Evolutionary conservation across 1,140 invertebrate species (phyloP).

Genomic region (Sarcophaga bullata): DNA sequence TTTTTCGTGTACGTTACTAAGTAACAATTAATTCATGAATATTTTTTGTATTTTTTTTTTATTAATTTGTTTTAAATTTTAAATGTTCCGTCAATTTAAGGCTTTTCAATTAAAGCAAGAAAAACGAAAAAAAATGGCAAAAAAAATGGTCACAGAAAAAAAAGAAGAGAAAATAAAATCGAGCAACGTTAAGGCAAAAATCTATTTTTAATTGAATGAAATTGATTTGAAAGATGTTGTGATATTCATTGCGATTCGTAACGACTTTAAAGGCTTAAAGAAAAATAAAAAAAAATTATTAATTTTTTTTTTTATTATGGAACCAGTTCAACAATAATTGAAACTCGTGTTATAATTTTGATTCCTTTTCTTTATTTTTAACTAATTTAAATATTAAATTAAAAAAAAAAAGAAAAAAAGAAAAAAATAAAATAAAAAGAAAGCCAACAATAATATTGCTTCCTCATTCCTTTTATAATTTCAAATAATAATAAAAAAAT

Average conservation of each 20-base stretch:
- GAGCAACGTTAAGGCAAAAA: background rate
- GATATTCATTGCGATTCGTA: background rate
- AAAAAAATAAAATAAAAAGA: background rate
- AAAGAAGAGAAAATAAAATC: too few relatives aligned
- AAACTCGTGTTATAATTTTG: background rate
- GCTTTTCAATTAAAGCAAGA: too few relatives aligned
- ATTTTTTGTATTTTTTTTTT: too few relatives aligned
- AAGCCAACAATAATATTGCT: too few relatives aligned
- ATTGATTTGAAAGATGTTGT: background rate
- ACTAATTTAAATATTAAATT: background rate
- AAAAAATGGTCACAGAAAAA: too few relatives aligned
- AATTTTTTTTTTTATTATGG: background rate
- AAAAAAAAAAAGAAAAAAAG: background rate
- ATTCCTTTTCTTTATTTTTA: background rate
- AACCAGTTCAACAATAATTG: background rate
- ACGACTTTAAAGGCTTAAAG: background rate
- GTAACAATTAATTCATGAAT: too few relatives aligned
- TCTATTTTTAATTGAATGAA: constrained; percentile 23
- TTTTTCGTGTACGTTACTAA: too few relatives aligned
- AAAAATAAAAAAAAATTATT: background rate
- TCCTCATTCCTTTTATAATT: background rate
- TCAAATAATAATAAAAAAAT: background rate
- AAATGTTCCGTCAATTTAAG: too few relatives aligned
- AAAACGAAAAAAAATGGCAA: too few relatives aligned
- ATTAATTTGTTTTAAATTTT: too few relatives aligned